Evolutionary conservation across 2,113 vertebrate genomes (phyloP).

Genomic region (Colinus virginianus): DNA sequence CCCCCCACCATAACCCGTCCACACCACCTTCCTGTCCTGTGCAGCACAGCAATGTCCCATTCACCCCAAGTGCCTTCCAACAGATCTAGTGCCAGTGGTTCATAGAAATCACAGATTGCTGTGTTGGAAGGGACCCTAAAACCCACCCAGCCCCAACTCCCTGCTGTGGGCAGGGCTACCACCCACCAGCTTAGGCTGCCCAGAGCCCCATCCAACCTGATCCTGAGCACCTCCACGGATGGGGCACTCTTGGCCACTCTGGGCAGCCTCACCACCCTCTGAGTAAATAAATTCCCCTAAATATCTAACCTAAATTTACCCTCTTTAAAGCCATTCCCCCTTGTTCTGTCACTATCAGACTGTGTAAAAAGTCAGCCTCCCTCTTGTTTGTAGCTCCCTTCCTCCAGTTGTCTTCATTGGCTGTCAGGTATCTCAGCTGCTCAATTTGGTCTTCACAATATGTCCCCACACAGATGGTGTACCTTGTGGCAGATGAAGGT

Average conservation of each 20-base stretch:
- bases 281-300: not conserved
- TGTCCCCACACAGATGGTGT: not conserved
- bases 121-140: not conserved
- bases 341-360: not conserved
- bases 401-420: not conserved
- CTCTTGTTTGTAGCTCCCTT: not conserved
- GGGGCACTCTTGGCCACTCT: not conserved
- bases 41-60: not conserved
- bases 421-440: not conserved
- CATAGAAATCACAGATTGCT: not conserved
- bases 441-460: not conserved
- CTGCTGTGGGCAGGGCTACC: not conserved
- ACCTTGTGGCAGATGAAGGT: not conserved
- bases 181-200: not conserved
- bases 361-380: not conserved
- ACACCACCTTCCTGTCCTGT: not conserved
- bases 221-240: not conserved
- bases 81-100: not conserved
- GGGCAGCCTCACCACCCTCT: not conserved
- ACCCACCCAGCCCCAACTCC: not conserved
- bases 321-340: not conserved
- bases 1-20: fast-evolving
- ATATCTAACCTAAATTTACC: not conserved
- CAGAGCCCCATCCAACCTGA: not conserved
- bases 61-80: fast-evolving